Conservation (phyloP, 2,113 vertebrate species). For the Recurvirostra avosetta region DNA sequence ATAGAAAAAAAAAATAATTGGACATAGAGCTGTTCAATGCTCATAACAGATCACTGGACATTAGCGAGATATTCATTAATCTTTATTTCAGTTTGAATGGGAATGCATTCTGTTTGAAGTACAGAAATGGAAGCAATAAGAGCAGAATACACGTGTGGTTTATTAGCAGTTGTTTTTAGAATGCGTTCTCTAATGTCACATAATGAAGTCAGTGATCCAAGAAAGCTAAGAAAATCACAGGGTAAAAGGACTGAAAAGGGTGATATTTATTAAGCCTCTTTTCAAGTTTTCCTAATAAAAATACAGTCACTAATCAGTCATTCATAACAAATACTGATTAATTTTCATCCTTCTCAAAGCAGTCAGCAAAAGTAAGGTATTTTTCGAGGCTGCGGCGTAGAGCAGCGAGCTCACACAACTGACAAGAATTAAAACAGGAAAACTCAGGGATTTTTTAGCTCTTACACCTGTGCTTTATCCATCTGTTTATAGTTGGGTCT, state of each 20-base stretch:
- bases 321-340: conserved; percentile 40
- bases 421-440: background rate
- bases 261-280: conserved; percentile 1
- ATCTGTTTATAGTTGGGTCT: background rate
- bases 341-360: background rate
- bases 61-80: conserved; percentile 2
- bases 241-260: background rate
- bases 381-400: background rate
- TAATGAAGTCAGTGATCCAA: conserved; percentile 19
- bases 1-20: background rate
- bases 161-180: conserved; percentile 14
- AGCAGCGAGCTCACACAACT: background rate
- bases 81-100: background rate
- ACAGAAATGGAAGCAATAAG: background rate
- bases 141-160: background rate
- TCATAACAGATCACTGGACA: conserved; percentile 36
- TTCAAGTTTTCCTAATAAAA: background rate
- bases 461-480: background rate
- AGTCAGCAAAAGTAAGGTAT: background rate
- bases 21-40: background rate
- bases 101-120: background rate
- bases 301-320: background rate
- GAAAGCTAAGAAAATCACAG: background rate
- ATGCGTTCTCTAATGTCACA: conserved; percentile 20
- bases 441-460: background rate